Evolutionary conservation across 2,888 invertebrate species (phyloP).

Genomic region (Drosophila niveifrons): DNA sequence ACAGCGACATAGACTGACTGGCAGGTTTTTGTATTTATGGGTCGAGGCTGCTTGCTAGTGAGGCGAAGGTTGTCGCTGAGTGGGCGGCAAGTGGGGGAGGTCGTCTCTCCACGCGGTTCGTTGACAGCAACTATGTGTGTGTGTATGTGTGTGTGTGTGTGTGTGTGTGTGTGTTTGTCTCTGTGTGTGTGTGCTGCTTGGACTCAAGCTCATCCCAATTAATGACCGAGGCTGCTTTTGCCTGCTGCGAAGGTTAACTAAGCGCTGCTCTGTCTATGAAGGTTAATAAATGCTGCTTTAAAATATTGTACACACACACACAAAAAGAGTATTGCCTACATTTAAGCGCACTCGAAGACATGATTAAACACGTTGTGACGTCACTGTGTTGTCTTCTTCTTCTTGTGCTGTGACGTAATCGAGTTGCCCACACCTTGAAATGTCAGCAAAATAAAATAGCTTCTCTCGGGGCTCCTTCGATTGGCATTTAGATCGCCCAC

Average conservation of each 20-base stretch:
- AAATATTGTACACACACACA: constrained; percentile 8
- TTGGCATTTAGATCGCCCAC: constrained; percentile 55
- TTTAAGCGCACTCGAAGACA: constrained; percentile 16
- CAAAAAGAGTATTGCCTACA: constrained; percentile 43
- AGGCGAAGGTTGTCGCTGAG: constrained; percentile 61
- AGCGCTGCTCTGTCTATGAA: constrained; percentile 41
- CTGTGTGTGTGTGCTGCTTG: constrained; percentile 21
- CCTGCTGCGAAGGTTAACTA: constrained; percentile 61
- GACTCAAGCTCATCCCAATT: constrained; percentile 38
- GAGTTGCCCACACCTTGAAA: constrained; percentile 9
- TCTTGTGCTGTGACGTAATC: constrained; percentile 34
- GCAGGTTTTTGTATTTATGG: constrained; percentile 70
- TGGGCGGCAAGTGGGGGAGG: constrained; percentile 42
- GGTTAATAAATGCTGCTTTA: constrained; percentile 60
- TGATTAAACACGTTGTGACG: constrained; percentile 33
- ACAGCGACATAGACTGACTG: constrained; percentile 38
- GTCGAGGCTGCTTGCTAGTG: constrained; percentile 72
- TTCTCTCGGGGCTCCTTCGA: constrained; percentile 35
- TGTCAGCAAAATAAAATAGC: background rate
- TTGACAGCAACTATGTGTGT: constrained; percentile 40
- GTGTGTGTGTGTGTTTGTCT: no score
- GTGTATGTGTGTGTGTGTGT: constrained; percentile 2
- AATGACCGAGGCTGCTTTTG: constrained; percentile 12
- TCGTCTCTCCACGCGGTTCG: constrained; percentile 51
- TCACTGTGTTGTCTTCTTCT: constrained; percentile 36